These are phyloP conservation scores for Ips typographus DNA, from an alignment of 1,140 invertebrate species.

Conservation along the genomic window DNA sequence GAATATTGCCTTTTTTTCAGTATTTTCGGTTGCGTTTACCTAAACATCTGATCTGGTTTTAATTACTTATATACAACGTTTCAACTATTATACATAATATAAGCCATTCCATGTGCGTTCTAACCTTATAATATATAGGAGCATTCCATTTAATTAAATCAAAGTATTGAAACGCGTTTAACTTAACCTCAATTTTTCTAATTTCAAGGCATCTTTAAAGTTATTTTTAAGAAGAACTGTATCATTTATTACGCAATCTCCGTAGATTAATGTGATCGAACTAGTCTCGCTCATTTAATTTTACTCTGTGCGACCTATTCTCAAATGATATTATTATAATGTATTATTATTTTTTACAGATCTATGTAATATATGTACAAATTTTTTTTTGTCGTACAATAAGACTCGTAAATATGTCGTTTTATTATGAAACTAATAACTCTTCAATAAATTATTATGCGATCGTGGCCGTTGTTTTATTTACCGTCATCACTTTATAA, in stretches of 20 bases:
- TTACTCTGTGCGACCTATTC: conserved; percentile 10
- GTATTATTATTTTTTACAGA: conserved; percentile 28
- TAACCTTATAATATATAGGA: background rate
- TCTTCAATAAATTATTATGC: conserved; percentile 36
- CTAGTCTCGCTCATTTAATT: conserved; percentile 46
- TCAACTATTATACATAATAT: background rate
- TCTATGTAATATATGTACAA: conserved; percentile 34
- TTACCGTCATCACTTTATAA: background rate
- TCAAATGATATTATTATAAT: conserved; percentile 30
- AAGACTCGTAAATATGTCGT: conserved; percentile 20
- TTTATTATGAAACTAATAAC: conserved; percentile 30
- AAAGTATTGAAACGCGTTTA: background rate
- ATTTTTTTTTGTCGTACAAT: conserved; percentile 25
- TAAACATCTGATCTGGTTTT: background rate
- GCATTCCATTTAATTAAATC: background rate
- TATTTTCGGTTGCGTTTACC: background rate
- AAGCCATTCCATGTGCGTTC: background rate
- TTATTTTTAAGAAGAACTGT: background rate
- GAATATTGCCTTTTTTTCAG: background rate
- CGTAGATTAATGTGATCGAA: conserved; percentile 48
- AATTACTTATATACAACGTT: background rate
- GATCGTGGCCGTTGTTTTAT: background rate
- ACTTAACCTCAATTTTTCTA: background rate
- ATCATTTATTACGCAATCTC: conserved; percentile 40
- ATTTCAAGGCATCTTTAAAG: background rate